Percentiles rank a stretch among this genome's conserved stretches.
Evolutionary conservation across 64 coral and sea anemone genomes (phyloP).

Genomic region (Orbicella faveolata): DNA sequence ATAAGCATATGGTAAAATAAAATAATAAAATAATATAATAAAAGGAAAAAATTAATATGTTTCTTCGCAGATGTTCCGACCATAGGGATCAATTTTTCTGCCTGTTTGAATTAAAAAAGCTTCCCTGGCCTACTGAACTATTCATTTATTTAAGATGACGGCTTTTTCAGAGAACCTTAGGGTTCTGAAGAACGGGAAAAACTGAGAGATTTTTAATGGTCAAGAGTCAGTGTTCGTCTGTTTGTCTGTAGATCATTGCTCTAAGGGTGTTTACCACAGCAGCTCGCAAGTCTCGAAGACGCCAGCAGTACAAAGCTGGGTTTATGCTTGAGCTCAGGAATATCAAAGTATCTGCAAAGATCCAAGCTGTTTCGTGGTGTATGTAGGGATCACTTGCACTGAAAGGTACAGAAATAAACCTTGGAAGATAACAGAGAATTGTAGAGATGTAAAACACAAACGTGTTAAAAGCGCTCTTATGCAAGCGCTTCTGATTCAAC

Average conservation of each 20-base stretch:
- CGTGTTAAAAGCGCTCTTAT: slow-evolving; percentile 5
- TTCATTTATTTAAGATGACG: too few species aligned
- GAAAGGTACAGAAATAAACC: not conserved
- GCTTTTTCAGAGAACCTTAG: too few species aligned
- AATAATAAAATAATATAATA: too few species aligned
- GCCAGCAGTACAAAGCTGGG: slow-evolving; percentile 31
- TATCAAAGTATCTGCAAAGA: not conserved
- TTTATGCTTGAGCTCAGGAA: slow-evolving; percentile 14
- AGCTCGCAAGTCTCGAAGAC: not conserved
- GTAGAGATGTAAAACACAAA: slow-evolving; percentile 14
- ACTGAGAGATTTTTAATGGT: not conserved
- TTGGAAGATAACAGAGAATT: slow-evolving; percentile 13
- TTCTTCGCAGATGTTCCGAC: too few species aligned
- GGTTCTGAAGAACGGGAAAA: too few species aligned
- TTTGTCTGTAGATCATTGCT: not conserved
- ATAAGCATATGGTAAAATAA: too few species aligned
- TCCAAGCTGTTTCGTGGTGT: not conserved
- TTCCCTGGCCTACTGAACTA: too few species aligned
- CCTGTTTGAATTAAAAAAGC: too few species aligned
- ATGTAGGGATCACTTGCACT: not conserved
- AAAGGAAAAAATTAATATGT: too few species aligned
- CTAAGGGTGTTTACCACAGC: not conserved
- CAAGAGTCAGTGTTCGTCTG: not conserved
- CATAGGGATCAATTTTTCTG: too few species aligned
- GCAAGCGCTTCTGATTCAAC: not conserved